These are phyloP conservation scores for Campoplex nolae DNA, from an alignment of 2,888 invertebrate genomes.

Conservation along the genomic window DNA sequence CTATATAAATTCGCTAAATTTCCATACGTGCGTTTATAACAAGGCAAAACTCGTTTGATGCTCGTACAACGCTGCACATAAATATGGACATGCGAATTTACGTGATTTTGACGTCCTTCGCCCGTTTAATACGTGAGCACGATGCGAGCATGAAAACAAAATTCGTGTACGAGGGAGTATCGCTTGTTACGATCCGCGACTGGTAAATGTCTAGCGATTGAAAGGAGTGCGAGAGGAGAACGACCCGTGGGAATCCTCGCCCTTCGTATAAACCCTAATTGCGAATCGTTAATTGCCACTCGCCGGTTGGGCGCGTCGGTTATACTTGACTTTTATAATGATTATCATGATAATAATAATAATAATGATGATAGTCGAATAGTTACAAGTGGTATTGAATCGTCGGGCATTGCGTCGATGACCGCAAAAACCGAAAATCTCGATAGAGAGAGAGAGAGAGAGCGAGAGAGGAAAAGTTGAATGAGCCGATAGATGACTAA, in stretches of 20 bases:
- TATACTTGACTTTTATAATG: constrained; percentile 24
- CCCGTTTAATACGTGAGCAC: not conserved
- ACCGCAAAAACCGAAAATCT: not conserved
- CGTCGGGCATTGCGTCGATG: not conserved
- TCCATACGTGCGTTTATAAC: not conserved
- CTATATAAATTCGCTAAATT: not conserved
- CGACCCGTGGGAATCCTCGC: constrained; percentile 53
- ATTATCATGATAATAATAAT: not conserved
- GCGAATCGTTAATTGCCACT: constrained; percentile 67
- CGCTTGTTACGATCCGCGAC: constrained; percentile 39
- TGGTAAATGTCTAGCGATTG: constrained; percentile 58
- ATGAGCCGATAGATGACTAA: not conserved
- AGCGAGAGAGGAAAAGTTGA: not conserved
- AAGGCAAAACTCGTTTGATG: not conserved
- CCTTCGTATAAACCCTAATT: constrained; percentile 68
- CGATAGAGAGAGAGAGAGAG: not conserved
- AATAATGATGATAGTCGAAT: not conserved
- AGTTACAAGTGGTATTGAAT: not conserved
- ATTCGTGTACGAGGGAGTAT: constrained; percentile 22
- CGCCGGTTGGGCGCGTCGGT: constrained; percentile 35
- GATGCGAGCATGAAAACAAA: not conserved
- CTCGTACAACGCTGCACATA: not conserved
- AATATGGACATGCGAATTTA: not conserved
- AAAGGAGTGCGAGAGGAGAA: not conserved
- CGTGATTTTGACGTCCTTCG: not conserved